A percentile compares a stretch with the other conserved stretches of the same genome.
These are phyloP conservation scores for Rhinoraja longicauda DNA, from an alignment of 2,797 vertebrate species.

Conservation along the genomic window DNA sequence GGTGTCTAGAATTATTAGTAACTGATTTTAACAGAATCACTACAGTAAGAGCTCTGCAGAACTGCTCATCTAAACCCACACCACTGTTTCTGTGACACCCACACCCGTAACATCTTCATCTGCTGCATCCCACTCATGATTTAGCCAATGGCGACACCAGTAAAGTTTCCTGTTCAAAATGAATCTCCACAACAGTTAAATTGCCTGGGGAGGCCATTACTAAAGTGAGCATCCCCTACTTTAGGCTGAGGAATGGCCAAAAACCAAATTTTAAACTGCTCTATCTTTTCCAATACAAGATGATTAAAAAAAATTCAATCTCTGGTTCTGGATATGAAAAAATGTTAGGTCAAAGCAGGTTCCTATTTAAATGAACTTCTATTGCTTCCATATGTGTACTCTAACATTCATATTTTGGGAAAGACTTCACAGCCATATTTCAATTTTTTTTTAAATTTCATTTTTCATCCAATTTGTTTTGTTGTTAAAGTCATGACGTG, in stretches of 20 bases:
- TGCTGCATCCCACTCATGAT: neutral
- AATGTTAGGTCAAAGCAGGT: neutral
- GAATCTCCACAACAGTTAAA: neutral
- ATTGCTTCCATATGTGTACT: neutral
- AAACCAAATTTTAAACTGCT: neutral
- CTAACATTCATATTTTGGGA: neutral
- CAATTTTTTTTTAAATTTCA: neutral
- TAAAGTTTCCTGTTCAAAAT: neutral
- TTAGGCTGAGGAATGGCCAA: neutral
- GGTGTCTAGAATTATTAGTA: neutral
- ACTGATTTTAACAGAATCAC: neutral
- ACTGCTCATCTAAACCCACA: neutral
- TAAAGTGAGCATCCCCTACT: neutral
- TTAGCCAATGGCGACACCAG: neutral
- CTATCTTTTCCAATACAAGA: no score
- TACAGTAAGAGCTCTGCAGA: neutral
- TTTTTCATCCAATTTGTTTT: neutral
- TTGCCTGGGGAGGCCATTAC: neutral
- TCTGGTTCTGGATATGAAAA: neutral
- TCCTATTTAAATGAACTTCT: neutral
- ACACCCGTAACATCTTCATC: neutral
- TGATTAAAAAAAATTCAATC: neutral
- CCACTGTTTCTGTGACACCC: neutral
- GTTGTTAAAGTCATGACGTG: neutral
- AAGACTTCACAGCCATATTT: neutral